These are phyloP conservation scores for Megalurothrips usitatus DNA, from an alignment of 2,888 invertebrate species.

Conservation along the genomic window DNA sequence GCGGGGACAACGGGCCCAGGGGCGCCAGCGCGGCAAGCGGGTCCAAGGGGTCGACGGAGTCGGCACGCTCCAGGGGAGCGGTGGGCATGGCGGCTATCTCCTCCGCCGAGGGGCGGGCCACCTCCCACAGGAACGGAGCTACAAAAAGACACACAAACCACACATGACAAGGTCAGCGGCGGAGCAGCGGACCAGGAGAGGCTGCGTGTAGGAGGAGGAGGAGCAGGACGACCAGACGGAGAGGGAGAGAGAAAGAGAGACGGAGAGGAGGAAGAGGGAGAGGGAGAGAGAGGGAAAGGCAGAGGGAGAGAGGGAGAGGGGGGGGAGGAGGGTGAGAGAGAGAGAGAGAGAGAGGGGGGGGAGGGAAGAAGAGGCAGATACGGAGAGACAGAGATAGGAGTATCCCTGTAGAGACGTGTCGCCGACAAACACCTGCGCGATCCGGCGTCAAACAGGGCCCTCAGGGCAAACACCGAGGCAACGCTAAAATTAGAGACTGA, in stretches of 20 bases:
- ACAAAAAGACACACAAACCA: constrained; percentile 17
- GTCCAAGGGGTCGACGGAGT: constrained; percentile 15
- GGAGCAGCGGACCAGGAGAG: neutral
- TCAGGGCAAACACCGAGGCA: no score
- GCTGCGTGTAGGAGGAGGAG: neutral
- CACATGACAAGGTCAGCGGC: neutral
- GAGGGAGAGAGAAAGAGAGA: neutral
- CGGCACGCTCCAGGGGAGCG: neutral
- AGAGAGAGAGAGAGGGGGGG: neutral
- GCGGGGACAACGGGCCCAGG: neutral
- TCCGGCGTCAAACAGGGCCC: no score
- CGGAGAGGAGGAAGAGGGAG: neutral
- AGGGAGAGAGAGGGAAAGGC: neutral
- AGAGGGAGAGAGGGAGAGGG: no score
- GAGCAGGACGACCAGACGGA: neutral
- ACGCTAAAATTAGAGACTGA: no score
- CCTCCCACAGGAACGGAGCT: constrained; percentile 23
- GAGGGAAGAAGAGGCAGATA: neutral
- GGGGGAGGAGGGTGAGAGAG: no score
- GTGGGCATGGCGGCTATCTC: constrained; percentile 10
- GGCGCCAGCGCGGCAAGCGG: neutral
- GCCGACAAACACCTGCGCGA: no score
- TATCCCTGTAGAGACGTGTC: no score
- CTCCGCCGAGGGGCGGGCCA: constrained; percentile 6
- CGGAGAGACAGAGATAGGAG: neutral